These are phyloP conservation scores for Nautilus pompilius DNA, from an alignment of 1,140 invertebrate genomes.

Conservation along the genomic window DNA sequence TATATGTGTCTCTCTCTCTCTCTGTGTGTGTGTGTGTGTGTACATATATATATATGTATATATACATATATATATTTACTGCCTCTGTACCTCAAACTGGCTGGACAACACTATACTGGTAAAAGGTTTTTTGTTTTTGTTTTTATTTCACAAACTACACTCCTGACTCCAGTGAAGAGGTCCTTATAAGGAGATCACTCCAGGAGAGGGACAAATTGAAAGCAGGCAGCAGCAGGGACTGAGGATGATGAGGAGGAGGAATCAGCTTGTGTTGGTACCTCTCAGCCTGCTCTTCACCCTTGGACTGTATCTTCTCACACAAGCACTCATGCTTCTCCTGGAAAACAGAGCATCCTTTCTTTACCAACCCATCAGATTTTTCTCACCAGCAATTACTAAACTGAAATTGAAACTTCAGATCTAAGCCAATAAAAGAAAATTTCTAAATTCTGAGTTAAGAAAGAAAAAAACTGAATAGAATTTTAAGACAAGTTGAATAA, in stretches of 20 bases:
- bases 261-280: neutral
- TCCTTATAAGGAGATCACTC: neutral
- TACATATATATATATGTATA: too few relatives aligned
- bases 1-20: too few relatives aligned
- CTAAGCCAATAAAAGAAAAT: neutral
- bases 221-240: too few relatives aligned
- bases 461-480: neutral
- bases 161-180: neutral
- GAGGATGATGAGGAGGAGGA: too few relatives aligned
- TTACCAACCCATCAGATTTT: too few relatives aligned
- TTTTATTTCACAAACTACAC: neutral
- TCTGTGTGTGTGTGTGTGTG: too few relatives aligned
- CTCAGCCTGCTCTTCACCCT: slow-evolving; percentile 1
- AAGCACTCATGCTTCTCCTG: neutral
- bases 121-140: neutral
- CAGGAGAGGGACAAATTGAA: neutral
- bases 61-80: neutral
- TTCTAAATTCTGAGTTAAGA: neutral
- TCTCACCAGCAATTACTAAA: neutral
- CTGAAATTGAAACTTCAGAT: neutral
- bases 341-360: too few relatives aligned
- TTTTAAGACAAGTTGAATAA: slow-evolving; percentile 57
- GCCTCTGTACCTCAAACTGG: neutral
- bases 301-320: neutral
- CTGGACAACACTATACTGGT: neutral